phyloP scores from a whole-genome alignment of 2,797 vertebrate species.

The Chiroxiphia lanceolata region DNA sequence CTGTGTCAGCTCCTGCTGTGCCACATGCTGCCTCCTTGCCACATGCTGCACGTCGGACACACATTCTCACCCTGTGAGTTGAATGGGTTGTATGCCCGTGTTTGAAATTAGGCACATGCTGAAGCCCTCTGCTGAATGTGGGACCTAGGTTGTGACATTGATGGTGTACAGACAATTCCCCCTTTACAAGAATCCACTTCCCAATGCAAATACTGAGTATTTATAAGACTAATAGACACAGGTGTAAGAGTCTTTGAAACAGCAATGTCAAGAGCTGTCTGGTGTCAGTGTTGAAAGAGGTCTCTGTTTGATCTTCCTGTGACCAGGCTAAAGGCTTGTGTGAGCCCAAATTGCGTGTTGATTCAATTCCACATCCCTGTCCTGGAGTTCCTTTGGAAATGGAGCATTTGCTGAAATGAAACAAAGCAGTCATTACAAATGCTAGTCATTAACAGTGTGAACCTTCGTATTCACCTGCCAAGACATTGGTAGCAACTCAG shows the following conservation, averaged over 20 bases:
- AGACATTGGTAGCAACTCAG: neutral
- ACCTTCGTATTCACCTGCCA: slow-evolving; percentile 39
- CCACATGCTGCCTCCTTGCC: neutral
- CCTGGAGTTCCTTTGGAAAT: neutral
- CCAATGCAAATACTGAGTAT: neutral
- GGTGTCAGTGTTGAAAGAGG: neutral
- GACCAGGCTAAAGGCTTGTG: neutral
- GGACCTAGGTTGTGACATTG: neutral
- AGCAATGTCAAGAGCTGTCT: neutral
- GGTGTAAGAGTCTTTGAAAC: neutral
- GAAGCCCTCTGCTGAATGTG: neutral
- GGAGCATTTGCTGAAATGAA: neutral
- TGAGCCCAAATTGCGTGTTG: neutral
- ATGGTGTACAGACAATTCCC: neutral
- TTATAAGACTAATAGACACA: neutral
- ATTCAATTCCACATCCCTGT: neutral
- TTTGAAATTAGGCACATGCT: neutral
- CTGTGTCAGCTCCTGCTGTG: neutral
- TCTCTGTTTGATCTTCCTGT: neutral
- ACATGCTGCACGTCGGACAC: neutral
- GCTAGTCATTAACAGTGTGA: neutral
- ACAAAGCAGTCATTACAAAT: slow-evolving; percentile 34
- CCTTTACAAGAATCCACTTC: neutral
- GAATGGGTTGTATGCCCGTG: neutral
- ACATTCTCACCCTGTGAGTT: neutral